A percentile compares a stretch with the other conserved stretches of the same genome.
These are phyloP conservation scores for Electrophaes corylata DNA, from an alignment of 2,888 invertebrate genomes.

Conservation along the genomic window DNA sequence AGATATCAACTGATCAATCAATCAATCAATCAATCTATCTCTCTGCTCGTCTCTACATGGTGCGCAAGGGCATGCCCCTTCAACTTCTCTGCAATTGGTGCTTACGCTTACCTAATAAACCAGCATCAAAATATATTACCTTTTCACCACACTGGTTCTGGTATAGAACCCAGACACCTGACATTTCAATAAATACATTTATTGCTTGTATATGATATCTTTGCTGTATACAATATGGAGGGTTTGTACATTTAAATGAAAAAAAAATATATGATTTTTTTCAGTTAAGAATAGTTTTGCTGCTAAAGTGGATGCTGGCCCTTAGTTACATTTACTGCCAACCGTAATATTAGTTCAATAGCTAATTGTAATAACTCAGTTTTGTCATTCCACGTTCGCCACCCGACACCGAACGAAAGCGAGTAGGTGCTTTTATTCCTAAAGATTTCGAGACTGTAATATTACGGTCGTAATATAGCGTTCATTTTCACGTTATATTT, in stretches of 20 bases:
- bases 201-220: too few species aligned
- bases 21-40: constrained; percentile 6
- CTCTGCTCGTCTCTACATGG: constrained; percentile 2
- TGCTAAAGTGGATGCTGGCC: too few species aligned
- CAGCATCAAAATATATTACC: not conserved
- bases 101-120: not conserved
- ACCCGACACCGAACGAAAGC: constrained; percentile 36
- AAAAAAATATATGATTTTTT: too few species aligned
- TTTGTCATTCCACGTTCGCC: constrained; percentile 12
- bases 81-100: not conserved
- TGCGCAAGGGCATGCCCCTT: constrained; percentile 8
- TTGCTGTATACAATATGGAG: too few species aligned
- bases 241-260: too few species aligned
- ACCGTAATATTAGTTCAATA: not conserved
- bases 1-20: constrained; percentile 23
- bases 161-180: too few species aligned
- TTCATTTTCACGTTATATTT: too few species aligned
- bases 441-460: not conserved
- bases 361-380: not conserved
- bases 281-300: too few species aligned
- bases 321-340: not conserved
- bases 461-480: not conserved
- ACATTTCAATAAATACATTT: too few species aligned
- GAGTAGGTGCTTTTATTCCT: constrained; percentile 6
- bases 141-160: not conserved